phyloP scores from a whole-genome alignment of 2,797 vertebrate species.

The Enteromius viviparus region DNA sequence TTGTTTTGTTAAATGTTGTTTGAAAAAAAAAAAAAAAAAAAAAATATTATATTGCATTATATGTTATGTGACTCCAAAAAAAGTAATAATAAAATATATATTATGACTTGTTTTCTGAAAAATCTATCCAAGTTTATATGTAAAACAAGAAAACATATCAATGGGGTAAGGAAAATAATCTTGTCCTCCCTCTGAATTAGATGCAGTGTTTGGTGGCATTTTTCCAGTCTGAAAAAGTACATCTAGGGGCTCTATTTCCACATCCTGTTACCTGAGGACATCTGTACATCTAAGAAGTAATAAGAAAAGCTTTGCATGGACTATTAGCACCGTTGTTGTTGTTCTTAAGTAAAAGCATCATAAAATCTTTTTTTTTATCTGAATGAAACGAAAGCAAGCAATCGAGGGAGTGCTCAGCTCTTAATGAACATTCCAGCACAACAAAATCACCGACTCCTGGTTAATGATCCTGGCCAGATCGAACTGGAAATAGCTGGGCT shows the following conservation, averaged over 20 bases:
- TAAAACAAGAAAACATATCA: not conserved
- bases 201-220: constrained; percentile 11
- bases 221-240: constrained; percentile 23
- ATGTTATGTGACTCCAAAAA: not conserved
- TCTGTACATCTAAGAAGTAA: constrained; percentile 3
- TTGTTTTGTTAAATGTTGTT: not conserved
- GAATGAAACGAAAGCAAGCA: not conserved
- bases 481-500: constrained; percentile 51
- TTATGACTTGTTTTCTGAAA: not conserved
- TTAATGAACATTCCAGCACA: constrained; percentile 30
- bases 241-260: constrained; percentile 38
- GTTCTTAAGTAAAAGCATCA: not conserved
- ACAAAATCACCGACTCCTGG: constrained; percentile 27
- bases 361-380: constrained; percentile 5
- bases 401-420: constrained; percentile 21
- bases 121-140: not conserved
- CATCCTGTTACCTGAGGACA: constrained; percentile 50
- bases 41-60: too few relatives aligned
- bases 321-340: constrained; percentile 25
- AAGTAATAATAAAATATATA: not conserved
- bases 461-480: constrained; percentile 50
- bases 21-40: not conserved
- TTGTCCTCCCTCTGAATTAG: not conserved
- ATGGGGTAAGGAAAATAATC: not conserved
- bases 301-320: not conserved